phyloP scores from a whole-genome alignment of 2,797 vertebrate genomes.

The Ciconia nigra region DNA sequence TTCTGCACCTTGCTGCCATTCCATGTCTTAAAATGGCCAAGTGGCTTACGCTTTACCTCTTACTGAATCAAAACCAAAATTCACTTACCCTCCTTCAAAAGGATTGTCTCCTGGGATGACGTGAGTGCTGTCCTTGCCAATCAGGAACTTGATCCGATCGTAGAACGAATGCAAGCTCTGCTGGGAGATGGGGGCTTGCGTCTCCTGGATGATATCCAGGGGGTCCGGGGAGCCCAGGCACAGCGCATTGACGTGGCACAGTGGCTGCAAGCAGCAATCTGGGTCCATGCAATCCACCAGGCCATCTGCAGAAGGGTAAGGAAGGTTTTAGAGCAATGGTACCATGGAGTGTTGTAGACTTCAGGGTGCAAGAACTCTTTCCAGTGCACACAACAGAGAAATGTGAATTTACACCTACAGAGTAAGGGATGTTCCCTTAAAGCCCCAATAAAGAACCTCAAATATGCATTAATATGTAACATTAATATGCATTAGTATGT shows the following conservation, averaged over 20 bases:
- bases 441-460: not conserved
- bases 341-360: not conserved
- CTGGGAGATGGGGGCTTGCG: conserved; percentile 82
- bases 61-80: not conserved
- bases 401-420: not conserved
- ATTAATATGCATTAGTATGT: not conserved
- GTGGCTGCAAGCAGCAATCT: conserved; percentile 94
- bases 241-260: conserved; percentile 86
- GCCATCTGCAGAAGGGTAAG: conserved; percentile 82
- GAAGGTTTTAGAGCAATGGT: not conserved
- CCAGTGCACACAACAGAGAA: not conserved
- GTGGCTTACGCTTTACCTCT: not conserved
- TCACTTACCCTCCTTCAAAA: conserved; percentile 91
- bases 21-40: not conserved
- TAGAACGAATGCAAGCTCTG: conserved; percentile 93
- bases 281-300: conserved; percentile 98
- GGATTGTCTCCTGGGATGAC: conserved; percentile 88
- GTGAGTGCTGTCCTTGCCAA: conserved; percentile 94
- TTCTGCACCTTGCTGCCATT: not conserved
- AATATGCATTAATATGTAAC: not conserved
- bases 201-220: conserved; percentile 96
- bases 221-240: conserved; percentile 95
- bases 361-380: not conserved
- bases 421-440: not conserved
- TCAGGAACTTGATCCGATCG: conserved; percentile 91